A percentile compares a stretch with the other conserved stretches of the same genome.
These are phyloP conservation scores for Mustela erminea DNA, from an alignment of 2,797 vertebrate genomes.

Conservation along the genomic window DNA sequence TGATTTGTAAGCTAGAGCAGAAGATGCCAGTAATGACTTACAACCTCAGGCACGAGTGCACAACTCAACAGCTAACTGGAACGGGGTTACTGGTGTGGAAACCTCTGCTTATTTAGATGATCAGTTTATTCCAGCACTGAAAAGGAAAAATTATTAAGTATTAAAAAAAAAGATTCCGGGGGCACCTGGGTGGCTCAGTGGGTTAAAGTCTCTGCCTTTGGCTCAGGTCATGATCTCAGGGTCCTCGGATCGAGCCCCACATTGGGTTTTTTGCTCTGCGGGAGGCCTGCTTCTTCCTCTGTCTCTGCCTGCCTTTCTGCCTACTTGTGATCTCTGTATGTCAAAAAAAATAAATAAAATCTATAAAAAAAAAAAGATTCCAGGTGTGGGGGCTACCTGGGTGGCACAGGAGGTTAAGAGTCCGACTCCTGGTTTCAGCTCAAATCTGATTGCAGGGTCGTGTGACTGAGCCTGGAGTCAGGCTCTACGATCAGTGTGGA, in stretches of 20 bases:
- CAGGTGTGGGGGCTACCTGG: not conserved
- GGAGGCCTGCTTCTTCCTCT: too few relatives aligned
- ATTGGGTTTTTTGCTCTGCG: too few relatives aligned
- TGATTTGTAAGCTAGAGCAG: conserved; percentile 78
- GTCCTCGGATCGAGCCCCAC: too few relatives aligned
- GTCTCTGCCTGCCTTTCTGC: too few relatives aligned
- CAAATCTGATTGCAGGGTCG: not conserved
- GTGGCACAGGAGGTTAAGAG: not conserved
- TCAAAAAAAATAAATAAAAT: too few relatives aligned
- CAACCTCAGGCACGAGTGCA: conserved; percentile 69
- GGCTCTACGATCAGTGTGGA: not conserved
- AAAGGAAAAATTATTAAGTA: conserved; percentile 66
- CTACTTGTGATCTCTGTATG: too few relatives aligned
- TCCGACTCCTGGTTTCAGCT: not conserved
- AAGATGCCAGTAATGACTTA: conserved; percentile 66
- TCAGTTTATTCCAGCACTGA: conserved; percentile 29
- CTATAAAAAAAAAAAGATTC: not conserved
- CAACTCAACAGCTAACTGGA: not conserved
- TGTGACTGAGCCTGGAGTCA: not conserved
- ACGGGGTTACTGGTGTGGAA: conserved; percentile 44
- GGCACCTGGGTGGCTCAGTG: not conserved
- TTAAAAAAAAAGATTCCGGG: not conserved
- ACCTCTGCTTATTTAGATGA: conserved; percentile 38
- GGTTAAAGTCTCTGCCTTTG: not conserved
- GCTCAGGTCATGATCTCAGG: too few relatives aligned